A percentile compares a stretch with the other conserved stretches of the same genome.
Conservation (phyloP, 2,797 vertebrate species). For the Channallabes apus region DNA sequence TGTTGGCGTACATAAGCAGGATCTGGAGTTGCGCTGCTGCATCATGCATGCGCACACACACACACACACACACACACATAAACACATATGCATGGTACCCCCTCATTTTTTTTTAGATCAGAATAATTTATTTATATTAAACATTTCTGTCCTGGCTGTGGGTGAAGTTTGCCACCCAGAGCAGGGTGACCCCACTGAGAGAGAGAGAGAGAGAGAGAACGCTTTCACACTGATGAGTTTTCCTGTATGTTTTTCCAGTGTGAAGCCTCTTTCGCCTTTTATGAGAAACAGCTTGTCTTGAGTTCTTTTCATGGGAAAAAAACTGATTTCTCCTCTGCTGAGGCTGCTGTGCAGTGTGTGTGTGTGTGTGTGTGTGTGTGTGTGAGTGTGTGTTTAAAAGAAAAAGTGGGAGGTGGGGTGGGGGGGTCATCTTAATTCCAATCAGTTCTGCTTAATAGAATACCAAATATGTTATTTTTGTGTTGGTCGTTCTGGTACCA, state of each 20-base stretch:
- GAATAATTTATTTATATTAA: background rate
- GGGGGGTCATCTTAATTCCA: constrained; percentile 51
- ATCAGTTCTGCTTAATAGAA: constrained; percentile 56
- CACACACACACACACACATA: no score
- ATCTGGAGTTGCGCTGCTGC: constrained; percentile 8
- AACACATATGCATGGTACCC: background rate
- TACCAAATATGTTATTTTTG: constrained; percentile 53
- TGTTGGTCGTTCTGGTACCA: constrained; percentile 48
- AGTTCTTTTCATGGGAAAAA: constrained; percentile 51
- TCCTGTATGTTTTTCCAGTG: constrained; percentile 57
- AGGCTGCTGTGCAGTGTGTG: constrained; percentile 18
- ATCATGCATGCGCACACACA: background rate
- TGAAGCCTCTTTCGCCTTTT: constrained; percentile 51
- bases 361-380: constrained; percentile 32
- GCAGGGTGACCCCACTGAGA: constrained; percentile 32
- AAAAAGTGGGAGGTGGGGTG: background rate
- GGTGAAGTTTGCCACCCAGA: constrained; percentile 53
- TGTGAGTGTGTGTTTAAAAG: constrained; percentile 38
- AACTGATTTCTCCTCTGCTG: constrained; percentile 39
- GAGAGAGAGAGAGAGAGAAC: background rate
- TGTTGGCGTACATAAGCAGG: constrained; percentile 21
- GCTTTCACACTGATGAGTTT: constrained; percentile 51
- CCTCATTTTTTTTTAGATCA: background rate
- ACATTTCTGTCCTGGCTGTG: constrained; percentile 28
- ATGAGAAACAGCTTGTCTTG: constrained; percentile 63